These are phyloP conservation scores for Amphimallon solstitiale DNA, from an alignment of 2,888 invertebrate genomes.

Conservation along the genomic window DNA sequence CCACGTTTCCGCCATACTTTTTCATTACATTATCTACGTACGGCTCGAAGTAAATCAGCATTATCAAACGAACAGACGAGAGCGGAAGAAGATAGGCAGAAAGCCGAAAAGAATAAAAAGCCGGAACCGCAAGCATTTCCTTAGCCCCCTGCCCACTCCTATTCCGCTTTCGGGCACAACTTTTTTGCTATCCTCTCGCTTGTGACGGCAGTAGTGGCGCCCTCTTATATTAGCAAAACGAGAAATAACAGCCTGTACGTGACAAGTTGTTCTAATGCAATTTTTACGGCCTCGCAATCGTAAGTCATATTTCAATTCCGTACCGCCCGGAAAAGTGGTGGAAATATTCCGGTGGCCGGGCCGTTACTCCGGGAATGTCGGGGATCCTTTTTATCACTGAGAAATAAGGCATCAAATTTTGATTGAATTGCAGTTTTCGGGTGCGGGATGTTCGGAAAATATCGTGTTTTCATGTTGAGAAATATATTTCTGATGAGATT, in stretches of 20 bases:
- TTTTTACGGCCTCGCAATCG: conserved; percentile 55
- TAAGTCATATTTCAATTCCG: conserved; percentile 58
- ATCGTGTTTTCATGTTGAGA: too few species aligned
- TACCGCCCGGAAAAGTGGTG: conserved; percentile 28
- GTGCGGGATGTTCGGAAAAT: neutral
- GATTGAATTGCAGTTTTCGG: conserved; percentile 30
- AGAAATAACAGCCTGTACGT: conserved; percentile 63
- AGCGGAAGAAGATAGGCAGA: too few species aligned
- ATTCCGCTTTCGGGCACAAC: neutral
- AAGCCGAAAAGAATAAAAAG: neutral
- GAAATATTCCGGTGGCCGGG: conserved; percentile 22
- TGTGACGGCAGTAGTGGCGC: conserved; percentile 34
- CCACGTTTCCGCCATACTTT: conserved; percentile 61
- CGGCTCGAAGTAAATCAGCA: neutral
- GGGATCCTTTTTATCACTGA: conserved; percentile 1
- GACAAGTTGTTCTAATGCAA: conserved; percentile 59
- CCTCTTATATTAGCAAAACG: conserved; percentile 55
- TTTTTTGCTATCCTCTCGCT: conserved; percentile 4
- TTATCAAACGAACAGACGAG: too few species aligned
- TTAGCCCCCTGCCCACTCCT: conserved; percentile 1
- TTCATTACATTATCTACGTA: conserved; percentile 58
- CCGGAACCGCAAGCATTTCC: neutral
- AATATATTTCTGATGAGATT: too few species aligned
- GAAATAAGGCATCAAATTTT: conserved; percentile 36
- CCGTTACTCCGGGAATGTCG: neutral